A percentile compares a stretch with the other conserved stretches of the same genome.
Evolutionary conservation across 1,140 invertebrate species (phyloP).

Genomic region (Sycobia sp.): DNA sequence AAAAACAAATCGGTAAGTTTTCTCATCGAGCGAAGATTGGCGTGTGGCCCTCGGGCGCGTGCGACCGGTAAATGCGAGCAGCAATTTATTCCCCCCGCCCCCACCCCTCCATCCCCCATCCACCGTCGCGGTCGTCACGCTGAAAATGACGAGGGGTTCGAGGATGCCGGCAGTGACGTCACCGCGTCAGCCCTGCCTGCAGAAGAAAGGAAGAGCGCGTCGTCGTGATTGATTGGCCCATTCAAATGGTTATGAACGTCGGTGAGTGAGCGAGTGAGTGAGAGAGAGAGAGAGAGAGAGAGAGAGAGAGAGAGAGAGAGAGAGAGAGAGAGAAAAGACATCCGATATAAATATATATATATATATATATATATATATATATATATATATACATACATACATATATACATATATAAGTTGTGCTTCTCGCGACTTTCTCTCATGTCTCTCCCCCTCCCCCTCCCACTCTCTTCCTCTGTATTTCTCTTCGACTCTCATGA

Average conservation of each 20-base stretch:
- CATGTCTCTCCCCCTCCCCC: not conserved
- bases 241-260: slow-evolving; percentile 60
- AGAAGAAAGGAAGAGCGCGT: slow-evolving; percentile 38
- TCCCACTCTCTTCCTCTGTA: not conserved
- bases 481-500: slow-evolving; percentile 5
- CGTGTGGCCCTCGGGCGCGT: not conserved
- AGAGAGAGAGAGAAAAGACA: no score
- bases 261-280: no score
- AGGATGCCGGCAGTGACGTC: slow-evolving; percentile 46
- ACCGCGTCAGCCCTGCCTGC: slow-evolving; percentile 38
- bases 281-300: slow-evolving; percentile 7
- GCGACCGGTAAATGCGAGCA: not conserved
- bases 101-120: not conserved
- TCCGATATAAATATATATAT: no score
- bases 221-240: slow-evolving; percentile 58
- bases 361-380: no score
- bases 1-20: no score
- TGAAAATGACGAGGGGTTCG: slow-evolving; percentile 8
- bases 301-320: no score
- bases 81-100: not conserved
- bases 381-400: no score
- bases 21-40: not conserved
- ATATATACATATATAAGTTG: no score
- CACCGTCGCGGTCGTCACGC: not conserved
- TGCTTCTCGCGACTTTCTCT: not conserved